A percentile compares a stretch with the other conserved stretches of the same genome.
Evolutionary conservation across 2,888 invertebrate species (phyloP).

Genomic region (Odontocolon sp.): DNA sequence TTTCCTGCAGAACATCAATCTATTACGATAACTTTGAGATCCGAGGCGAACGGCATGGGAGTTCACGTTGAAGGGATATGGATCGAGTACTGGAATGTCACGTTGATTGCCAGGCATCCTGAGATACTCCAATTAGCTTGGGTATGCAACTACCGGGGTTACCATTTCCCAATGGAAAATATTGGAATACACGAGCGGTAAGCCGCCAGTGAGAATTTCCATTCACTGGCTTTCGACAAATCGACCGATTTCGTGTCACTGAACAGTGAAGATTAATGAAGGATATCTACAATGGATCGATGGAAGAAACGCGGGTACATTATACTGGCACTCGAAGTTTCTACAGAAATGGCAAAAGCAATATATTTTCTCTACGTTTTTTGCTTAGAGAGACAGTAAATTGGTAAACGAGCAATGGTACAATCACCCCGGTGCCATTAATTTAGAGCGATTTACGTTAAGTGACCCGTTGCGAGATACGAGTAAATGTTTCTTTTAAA

Average conservation of each 20-base stretch:
- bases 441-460: constrained; percentile 49
- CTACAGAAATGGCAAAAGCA: not conserved
- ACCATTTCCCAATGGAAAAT: not conserved
- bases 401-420: constrained; percentile 23
- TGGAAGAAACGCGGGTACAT: not conserved
- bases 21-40: constrained; percentile 43
- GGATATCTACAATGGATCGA: not conserved
- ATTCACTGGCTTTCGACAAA: constrained; percentile 6
- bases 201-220: constrained; percentile 9
- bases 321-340: not conserved
- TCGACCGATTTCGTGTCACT: constrained; percentile 14
- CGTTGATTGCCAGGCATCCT: too few relatives aligned
- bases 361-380: constrained; percentile 13
- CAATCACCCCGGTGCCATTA: constrained; percentile 34
- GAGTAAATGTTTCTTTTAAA: not conserved
- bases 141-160: too few relatives aligned
- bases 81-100: too few relatives aligned
- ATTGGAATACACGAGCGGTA: not conserved
- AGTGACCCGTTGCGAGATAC: constrained; percentile 42
- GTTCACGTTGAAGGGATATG: too few relatives aligned
- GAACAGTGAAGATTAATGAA: constrained; percentile 28
- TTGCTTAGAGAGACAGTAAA: constrained; percentile 22
- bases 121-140: too few relatives aligned
- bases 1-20: constrained; percentile 28
- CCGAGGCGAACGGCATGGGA: not conserved